Conservation (phyloP, 2,797 vertebrate species). For the Strix occidentalis region DNA sequence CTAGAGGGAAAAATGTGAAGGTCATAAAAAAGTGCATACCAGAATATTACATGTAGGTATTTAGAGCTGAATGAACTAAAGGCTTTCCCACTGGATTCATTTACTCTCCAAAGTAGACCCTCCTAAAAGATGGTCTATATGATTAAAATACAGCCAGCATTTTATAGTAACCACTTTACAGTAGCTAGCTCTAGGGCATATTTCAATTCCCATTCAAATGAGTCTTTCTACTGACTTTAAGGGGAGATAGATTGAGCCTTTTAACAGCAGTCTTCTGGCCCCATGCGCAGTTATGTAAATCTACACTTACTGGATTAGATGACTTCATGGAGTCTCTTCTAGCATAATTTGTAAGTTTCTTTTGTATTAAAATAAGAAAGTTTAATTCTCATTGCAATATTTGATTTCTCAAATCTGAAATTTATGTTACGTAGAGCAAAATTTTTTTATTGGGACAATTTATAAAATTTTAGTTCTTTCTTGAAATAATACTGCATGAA, state of each 20-base stretch:
- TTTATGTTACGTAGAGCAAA: neutral
- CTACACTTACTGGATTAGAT: neutral
- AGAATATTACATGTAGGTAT: neutral
- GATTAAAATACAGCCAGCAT: neutral
- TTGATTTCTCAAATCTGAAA: neutral
- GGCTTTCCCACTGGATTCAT: neutral
- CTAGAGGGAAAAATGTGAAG: slow-evolving; percentile 4
- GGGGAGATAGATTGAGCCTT: neutral
- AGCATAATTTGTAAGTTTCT: neutral
- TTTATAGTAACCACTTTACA: neutral
- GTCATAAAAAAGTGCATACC: slow-evolving; percentile 8
- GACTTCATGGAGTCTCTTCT: neutral
- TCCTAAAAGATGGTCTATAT: neutral
- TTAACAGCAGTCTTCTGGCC: neutral
- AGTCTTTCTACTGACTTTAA: neutral
- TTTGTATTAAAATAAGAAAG: neutral
- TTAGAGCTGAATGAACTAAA: neutral
- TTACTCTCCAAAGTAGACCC: neutral
- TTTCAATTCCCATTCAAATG: neutral
- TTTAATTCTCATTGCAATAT: neutral
- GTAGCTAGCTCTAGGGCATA: neutral
- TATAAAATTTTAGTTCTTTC: neutral
- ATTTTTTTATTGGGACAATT: neutral
- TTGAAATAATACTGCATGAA: neutral
- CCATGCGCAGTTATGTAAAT: neutral